phyloP scores from a whole-genome alignment of 2,888 invertebrate species.

The Labia minor region DNA sequence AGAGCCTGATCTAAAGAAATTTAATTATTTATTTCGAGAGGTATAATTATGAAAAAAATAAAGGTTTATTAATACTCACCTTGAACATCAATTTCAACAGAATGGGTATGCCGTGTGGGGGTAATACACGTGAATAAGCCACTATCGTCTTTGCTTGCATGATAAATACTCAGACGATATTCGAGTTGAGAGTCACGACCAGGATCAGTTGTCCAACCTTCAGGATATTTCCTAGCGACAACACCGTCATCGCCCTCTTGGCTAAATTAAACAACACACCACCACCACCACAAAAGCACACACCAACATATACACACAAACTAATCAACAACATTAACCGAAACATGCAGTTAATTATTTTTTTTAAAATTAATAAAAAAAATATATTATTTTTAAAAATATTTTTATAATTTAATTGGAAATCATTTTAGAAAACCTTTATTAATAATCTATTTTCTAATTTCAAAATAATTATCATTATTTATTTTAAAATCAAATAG shows the following conservation, averaged over 20 bases:
- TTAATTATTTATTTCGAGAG: no score
- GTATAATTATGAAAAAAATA: background rate
- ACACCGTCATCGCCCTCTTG: background rate
- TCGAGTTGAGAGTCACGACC: constrained; percentile 67
- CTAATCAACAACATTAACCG: background rate
- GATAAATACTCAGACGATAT: constrained; percentile 67
- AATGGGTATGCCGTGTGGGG: constrained; percentile 69
- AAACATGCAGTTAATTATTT: background rate
- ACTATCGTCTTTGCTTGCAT: constrained; percentile 72
- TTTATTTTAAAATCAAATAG: no score
- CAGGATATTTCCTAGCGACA: constrained; percentile 50
- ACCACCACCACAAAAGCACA: no score
- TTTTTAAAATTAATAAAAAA: background rate
- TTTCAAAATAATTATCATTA: no score
- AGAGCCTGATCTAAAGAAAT: no score
- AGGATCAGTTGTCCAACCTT: constrained; percentile 75
- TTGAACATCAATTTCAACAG: constrained; percentile 69
- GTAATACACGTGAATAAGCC: constrained; percentile 76
- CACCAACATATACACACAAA: background rate
- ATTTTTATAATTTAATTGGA: no score
- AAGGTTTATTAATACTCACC: constrained; percentile 37
- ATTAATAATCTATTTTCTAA: no score
- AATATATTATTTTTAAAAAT: constrained; percentile 21
- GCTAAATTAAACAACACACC: background rate
- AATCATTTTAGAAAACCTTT: no score